Evolutionary conservation across 2,888 invertebrate species (phyloP), one percentile per base, ranked within the genome.

Genomic region (Diarsia dahlii): DNA sequence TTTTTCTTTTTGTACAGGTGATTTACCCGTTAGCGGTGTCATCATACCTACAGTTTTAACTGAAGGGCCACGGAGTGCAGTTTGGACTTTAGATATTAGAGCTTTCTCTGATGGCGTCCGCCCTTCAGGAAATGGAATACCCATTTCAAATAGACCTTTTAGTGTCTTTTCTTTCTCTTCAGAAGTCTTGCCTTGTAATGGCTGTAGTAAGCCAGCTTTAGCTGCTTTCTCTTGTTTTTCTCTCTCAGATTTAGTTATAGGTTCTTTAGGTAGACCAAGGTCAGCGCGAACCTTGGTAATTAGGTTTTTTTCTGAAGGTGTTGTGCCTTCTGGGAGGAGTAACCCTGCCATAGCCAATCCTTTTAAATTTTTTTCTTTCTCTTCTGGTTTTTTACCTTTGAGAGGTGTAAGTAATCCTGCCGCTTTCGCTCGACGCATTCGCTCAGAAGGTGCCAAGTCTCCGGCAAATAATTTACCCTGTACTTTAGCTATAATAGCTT

Each of bases 91-190:
- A 0, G 81, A 63, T 45, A 88, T 74, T 2, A 81, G 58, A 18
- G 80, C 78, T 79, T 88, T 89, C 62, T 89, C 85, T 56, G 91
- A 91, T 8, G 88, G 54, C 1, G 90, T 90, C 39, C 71, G n/a
- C 9, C 71, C 71, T 71, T 71, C 71, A 13, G 63, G 50, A 50
- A 71, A 4, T 4, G 71, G 71, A 10, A 71, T 71, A 12, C 71
- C 71, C 12, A 71, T 23, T 23, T 71, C 63, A 39, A 39, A 39
- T 39, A 39, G 39, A 39, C 39, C 39, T 39, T 39, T 39, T 8
- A 39, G 39, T 39, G 9, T 63, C 4, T 48, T 63, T 50, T 50
- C 71, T 23, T 71, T 71, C 4, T 71, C 63, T 63, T n/a, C 64
- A 50, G 71, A 63, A 0, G 71, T 39, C n/a, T 50, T 50, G 13